These are phyloP conservation scores for Eilema sororculum DNA, from an alignment of 2,888 invertebrate genomes.

Conservation along the genomic window DNA sequence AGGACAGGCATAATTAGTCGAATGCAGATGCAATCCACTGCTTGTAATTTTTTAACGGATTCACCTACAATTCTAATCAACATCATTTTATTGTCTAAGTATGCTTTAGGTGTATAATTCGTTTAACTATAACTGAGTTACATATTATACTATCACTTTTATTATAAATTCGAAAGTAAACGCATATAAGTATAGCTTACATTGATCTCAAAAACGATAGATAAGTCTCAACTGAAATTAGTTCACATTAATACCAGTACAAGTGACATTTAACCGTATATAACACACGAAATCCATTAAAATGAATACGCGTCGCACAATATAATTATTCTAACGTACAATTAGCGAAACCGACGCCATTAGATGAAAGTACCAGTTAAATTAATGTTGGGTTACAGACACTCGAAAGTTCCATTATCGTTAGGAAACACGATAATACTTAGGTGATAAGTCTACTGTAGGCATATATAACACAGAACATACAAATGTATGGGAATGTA, in stretches of 20 bases:
- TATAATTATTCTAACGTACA: conserved; percentile 84
- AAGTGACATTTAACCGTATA: conserved; percentile 66
- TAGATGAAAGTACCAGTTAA: conserved; percentile 82
- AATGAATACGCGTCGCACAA: conserved; percentile 75
- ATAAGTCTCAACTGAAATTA: conserved; percentile 38
- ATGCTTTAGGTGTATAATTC: background rate
- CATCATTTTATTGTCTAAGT: background rate
- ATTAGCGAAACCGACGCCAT: conserved; percentile 86
- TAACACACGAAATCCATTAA: conserved; percentile 79
- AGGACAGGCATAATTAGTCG: no score
- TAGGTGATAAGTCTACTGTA: conserved; percentile 70
- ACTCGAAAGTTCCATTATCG: conserved; percentile 86
- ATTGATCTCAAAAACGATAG: conserved; percentile 15
- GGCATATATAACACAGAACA: conserved; percentile 44
- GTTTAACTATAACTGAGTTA: background rate
- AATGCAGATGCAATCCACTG: background rate
- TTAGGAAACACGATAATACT: conserved; percentile 78
- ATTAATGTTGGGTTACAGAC: conserved; percentile 85
- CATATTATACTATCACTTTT: background rate
- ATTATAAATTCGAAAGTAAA: background rate
- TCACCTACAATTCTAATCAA: no score
- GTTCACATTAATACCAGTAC: conserved; percentile 56
- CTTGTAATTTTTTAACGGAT: background rate
- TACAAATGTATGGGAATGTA: conserved; percentile 37
- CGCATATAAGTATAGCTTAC: background rate